These are phyloP conservation scores for Gymnoscelis rufifasciata DNA, from an alignment of 2,888 invertebrate species.

Conservation along the genomic window DNA sequence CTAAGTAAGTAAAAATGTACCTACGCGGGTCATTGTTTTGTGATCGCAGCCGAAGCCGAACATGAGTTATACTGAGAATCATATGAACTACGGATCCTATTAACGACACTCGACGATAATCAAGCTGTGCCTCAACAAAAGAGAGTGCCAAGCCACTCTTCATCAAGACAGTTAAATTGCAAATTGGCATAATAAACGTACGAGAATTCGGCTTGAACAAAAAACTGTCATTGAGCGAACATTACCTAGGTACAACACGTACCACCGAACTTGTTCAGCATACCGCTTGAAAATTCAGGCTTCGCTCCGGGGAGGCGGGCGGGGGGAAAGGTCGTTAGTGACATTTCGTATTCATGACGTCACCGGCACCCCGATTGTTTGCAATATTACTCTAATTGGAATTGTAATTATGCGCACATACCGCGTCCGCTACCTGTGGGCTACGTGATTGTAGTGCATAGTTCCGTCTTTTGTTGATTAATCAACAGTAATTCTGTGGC, in stretches of 20 bases:
- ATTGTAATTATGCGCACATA: conserved; percentile 74
- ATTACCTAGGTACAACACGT: conserved; percentile 22
- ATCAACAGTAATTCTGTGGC: conserved; percentile 18
- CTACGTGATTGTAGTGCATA: conserved; percentile 48
- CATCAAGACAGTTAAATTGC: background rate
- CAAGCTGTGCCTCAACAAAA: no score
- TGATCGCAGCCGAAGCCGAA: no score
- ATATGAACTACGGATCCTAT: no score
- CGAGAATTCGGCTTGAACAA: conserved; percentile 5
- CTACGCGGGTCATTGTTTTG: no score
- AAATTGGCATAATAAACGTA: conserved; percentile 1
- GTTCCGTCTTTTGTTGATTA: conserved; percentile 30
- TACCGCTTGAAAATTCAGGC: conserved; percentile 71
- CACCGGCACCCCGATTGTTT: conserved; percentile 75
- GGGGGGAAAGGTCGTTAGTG: conserved; percentile 68
- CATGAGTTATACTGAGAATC: no score
- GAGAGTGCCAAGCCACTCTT: no score
- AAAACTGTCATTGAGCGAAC: conserved; percentile 18
- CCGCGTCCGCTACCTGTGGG: conserved; percentile 43
- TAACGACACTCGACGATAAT: no score
- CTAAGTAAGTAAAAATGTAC: no score
- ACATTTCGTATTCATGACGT: conserved; percentile 78
- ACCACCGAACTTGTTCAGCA: conserved; percentile 40
- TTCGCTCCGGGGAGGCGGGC: conserved; percentile 39
- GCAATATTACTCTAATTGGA: conserved; percentile 79